phyloP scores from a whole-genome alignment of 2,113 vertebrate genomes.

The Trochalopteron elliotii region DNA sequence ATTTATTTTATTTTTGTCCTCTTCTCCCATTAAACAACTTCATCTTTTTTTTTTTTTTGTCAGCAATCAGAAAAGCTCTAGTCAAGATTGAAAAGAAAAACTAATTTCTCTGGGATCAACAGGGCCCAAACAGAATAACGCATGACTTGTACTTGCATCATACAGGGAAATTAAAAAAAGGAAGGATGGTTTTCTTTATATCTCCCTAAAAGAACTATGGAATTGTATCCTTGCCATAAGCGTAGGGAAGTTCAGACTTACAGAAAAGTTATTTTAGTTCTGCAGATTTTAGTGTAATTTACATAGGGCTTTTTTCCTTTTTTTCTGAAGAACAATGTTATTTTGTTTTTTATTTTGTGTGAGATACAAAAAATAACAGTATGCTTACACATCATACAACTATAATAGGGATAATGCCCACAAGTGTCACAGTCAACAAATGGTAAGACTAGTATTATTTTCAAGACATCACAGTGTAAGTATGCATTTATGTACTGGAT shows the following conservation, averaged over 20 bases:
- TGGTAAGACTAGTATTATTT: neutral
- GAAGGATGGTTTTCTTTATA: neutral
- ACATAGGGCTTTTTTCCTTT: neutral
- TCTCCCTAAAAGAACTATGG: neutral
- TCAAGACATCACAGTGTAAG: neutral
- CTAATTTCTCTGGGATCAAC: neutral
- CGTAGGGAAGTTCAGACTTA: neutral
- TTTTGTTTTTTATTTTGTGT: neutral
- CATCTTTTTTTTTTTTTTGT: neutral
- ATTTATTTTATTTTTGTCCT: neutral
- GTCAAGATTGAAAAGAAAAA: neutral
- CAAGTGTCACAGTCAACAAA: neutral
- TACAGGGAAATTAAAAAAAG: neutral
- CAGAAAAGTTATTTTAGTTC: neutral
- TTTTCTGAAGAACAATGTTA: neutral
- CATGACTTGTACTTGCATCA: neutral
- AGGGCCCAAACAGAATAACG: neutral
- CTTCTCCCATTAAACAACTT: neutral
- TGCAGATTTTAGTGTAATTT: neutral
- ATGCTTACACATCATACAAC: neutral
- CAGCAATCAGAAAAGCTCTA: neutral
- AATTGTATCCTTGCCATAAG: neutral
- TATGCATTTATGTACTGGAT: neutral
- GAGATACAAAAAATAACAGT: neutral
- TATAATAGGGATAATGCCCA: neutral